Conservation (phyloP, 2,888 invertebrate genomes). For the Sesia apiformis region DNA sequence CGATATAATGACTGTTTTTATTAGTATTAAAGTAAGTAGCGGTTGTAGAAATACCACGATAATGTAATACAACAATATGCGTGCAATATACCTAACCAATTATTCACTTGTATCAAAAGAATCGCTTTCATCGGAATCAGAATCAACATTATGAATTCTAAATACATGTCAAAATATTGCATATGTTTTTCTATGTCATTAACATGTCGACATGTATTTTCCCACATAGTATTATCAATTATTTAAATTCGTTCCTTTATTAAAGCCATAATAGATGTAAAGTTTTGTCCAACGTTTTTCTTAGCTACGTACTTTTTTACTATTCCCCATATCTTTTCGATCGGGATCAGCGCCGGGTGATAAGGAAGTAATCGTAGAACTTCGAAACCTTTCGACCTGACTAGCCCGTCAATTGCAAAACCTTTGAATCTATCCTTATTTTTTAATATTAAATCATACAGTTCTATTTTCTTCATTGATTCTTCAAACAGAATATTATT, state of each 20-base stretch:
- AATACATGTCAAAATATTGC: too few relatives aligned
- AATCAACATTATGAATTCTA: background rate
- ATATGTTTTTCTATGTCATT: too few relatives aligned
- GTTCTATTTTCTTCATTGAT: conserved; percentile 1
- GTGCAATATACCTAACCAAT: too few relatives aligned
- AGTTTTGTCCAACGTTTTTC: conserved; percentile 7
- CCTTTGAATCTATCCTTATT: too few relatives aligned
- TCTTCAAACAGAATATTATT: background rate
- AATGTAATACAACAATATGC: too few relatives aligned
- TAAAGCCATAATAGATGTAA: too few relatives aligned
- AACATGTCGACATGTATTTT: conserved; percentile 4
- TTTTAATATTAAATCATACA: conserved; percentile 10
- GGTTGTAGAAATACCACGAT: too few relatives aligned
- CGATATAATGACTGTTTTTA: too few relatives aligned
- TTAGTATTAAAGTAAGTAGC: too few relatives aligned
- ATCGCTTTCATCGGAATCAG: background rate
- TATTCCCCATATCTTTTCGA: too few relatives aligned
- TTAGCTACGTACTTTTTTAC: conserved; percentile 9
- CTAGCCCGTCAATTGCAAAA: conserved; percentile 9
- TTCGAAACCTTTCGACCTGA: conserved; percentile 10
- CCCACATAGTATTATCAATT: conserved; percentile 5
- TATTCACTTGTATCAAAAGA: too few relatives aligned
- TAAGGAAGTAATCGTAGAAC: conserved; percentile 9
- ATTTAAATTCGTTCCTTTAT: background rate
- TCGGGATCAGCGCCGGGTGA: conserved; percentile 12